A percentile compares a stretch with the other conserved stretches of the same genome.
Evolutionary conservation across 2,888 invertebrate genomes (phyloP).

Genomic region (Nezara viridula): DNA sequence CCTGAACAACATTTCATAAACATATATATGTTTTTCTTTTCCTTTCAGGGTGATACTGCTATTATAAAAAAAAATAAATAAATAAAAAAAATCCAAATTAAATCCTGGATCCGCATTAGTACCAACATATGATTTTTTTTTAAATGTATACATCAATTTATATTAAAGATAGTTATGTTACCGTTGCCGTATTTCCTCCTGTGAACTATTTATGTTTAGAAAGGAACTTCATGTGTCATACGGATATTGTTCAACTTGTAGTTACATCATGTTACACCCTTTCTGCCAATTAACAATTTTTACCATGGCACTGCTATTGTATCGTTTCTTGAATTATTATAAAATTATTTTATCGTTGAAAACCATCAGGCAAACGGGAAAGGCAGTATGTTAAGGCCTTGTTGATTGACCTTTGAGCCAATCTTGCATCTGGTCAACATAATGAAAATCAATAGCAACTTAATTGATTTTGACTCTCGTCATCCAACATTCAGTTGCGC

Average conservation of each 20-base stretch:
- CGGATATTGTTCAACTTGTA: neutral
- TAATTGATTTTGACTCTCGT: neutral
- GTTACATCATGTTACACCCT: neutral
- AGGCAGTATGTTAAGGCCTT: neutral
- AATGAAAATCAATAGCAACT: neutral
- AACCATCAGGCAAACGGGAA: neutral
- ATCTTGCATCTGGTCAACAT: neutral
- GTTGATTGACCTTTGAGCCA: neutral
- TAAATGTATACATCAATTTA: no score
- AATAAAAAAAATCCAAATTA: no score
- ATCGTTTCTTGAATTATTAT: neutral
- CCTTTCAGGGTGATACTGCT: no score
- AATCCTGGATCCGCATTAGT: no score
- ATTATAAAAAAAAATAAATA: no score
- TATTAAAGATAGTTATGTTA: no score
- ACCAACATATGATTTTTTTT: no score
- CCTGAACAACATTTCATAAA: no score
- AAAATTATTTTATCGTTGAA: neutral
- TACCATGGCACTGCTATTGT: neutral
- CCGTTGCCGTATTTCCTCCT: no score
- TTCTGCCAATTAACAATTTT: neutral
- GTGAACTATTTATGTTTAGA: no score
- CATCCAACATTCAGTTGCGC: neutral
- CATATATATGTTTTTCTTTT: no score
- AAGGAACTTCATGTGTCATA: neutral